A percentile compares a stretch with the other conserved stretches of the same genome.
phyloP scores from a whole-genome alignment of 2,113 vertebrate species.

The Rana temporaria region DNA sequence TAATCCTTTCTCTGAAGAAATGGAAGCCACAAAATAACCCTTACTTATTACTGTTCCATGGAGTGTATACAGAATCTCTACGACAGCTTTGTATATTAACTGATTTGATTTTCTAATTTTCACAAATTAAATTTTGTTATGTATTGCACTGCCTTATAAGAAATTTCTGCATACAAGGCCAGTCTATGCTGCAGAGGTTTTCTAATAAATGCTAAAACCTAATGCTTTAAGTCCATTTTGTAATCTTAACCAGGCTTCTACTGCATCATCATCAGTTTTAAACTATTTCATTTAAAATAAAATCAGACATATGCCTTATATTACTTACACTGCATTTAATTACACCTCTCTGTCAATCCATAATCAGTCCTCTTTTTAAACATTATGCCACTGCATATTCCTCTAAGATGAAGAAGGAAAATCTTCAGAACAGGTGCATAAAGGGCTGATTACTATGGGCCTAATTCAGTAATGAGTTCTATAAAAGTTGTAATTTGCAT shows the following conservation, averaged over 20 bases:
- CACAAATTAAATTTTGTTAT: no score
- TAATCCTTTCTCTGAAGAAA: no score
- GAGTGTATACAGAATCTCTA: no score
- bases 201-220: no score
- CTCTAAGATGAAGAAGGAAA: constrained; percentile 47
- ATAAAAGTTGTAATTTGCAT: constrained; percentile 57
- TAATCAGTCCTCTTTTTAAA: constrained; percentile 53
- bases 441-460: constrained; percentile 53
- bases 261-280: constrained; percentile 11
- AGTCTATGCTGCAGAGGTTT: no score
- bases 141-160: no score
- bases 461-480: constrained; percentile 56
- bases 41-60: no score
- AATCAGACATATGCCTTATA: constrained; percentile 45
- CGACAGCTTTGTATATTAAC: no score
- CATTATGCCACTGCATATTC: constrained; percentile 46
- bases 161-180: no score
- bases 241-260: neutral
- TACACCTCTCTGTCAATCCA: constrained; percentile 47
- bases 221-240: neutral
- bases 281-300: constrained; percentile 27
- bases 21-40: no score
- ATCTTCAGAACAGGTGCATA: constrained; percentile 53
- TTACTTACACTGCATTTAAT: constrained; percentile 46
- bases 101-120: no score